Conservation (phyloP, 2,888 invertebrate species). For the Cynaeus angustus region DNA sequence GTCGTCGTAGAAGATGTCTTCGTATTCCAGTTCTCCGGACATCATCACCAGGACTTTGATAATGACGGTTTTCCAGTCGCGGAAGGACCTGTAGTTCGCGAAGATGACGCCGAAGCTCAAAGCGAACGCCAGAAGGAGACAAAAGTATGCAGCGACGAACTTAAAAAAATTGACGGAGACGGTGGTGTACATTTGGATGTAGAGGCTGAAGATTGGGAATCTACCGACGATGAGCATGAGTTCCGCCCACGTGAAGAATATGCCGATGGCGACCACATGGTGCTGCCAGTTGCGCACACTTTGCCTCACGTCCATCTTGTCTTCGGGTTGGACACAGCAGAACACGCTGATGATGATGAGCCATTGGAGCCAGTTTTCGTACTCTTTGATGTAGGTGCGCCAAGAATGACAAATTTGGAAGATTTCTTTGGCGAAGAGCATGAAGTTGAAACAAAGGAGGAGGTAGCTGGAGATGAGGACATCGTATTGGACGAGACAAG, state of each 20-base stretch:
- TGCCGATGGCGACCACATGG: constrained; percentile 85
- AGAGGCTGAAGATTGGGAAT: constrained; percentile 89
- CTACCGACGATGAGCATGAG: constrained; percentile 90
- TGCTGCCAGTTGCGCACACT: constrained; percentile 80
- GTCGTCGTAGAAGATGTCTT: constrained; percentile 83
- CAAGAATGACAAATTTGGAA: constrained; percentile 84
- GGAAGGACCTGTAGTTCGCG: constrained; percentile 83
- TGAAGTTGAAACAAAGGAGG: constrained; percentile 78
- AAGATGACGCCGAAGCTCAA: constrained; percentile 88
- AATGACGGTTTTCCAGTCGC: constrained; percentile 77
- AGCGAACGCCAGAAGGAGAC: constrained; percentile 86
- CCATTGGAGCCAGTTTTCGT: constrained; percentile 92
- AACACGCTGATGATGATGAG: constrained; percentile 83
- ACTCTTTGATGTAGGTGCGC: constrained; percentile 82
- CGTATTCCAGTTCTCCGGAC: constrained; percentile 90
- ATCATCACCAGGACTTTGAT: constrained; percentile 91
- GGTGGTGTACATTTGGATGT: constrained; percentile 91
- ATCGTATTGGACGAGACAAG: constrained; percentile 61
- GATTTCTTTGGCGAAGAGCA: constrained; percentile 82
- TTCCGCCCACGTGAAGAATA: constrained; percentile 88
- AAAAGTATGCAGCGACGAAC: constrained; percentile 86
- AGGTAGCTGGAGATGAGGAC: constrained; percentile 73
- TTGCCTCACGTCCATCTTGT: constrained; percentile 49
- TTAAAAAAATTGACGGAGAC: constrained; percentile 89
- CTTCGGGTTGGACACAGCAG: constrained; percentile 76